Evolutionary conservation across 1,140 invertebrate species (phyloP).

Genomic region (Scaptodrosophila lebanonensis): DNA sequence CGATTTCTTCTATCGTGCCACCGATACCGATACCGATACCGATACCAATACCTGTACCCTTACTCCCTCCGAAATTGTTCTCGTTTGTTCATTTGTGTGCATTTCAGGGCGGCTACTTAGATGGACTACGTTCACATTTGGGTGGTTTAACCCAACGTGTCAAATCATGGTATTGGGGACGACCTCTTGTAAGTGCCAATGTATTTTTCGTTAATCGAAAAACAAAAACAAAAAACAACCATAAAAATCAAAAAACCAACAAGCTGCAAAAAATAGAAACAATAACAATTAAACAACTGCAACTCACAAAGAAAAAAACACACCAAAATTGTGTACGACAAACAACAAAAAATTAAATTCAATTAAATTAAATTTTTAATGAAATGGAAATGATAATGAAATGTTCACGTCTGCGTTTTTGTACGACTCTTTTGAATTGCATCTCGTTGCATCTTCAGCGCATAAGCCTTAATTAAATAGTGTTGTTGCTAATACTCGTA

Average conservation of each 20-base stretch:
- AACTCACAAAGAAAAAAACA: conserved; percentile 24
- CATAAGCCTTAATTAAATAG: conserved; percentile 56
- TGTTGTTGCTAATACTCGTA: conserved; percentile 55
- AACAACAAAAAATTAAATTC: conserved; percentile 58
- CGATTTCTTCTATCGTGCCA: conserved; percentile 20
- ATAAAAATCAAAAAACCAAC: conserved; percentile 27
- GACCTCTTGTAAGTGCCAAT: conserved; percentile 91
- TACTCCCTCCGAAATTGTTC: conserved; percentile 66
- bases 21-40: conserved; percentile 20
- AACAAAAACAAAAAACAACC: conserved; percentile 24
- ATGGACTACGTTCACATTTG: conserved; percentile 92
- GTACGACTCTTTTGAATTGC: conserved; percentile 42
- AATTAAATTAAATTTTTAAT: conserved; percentile 48
- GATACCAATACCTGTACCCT: conserved; percentile 33
- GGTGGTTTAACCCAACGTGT: conserved; percentile 95
- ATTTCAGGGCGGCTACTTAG: conserved; percentile 91
- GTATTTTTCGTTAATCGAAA: conserved; percentile 69
- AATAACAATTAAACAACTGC: conserved; percentile 30
- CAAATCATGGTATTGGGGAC: conserved; percentile 96
- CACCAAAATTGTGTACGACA: conserved; percentile 40
- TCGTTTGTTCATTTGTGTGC: conserved; percentile 74
- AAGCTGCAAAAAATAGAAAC: conserved; percentile 13
- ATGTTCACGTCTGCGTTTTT: conserved; percentile 38
- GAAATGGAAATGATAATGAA: conserved; percentile 19
- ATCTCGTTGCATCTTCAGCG: conserved; percentile 53